Evolutionary conservation across 2,888 invertebrate species (phyloP), one percentile per base, ranked within the genome.

Genomic region (Athalia cordata): DNA sequence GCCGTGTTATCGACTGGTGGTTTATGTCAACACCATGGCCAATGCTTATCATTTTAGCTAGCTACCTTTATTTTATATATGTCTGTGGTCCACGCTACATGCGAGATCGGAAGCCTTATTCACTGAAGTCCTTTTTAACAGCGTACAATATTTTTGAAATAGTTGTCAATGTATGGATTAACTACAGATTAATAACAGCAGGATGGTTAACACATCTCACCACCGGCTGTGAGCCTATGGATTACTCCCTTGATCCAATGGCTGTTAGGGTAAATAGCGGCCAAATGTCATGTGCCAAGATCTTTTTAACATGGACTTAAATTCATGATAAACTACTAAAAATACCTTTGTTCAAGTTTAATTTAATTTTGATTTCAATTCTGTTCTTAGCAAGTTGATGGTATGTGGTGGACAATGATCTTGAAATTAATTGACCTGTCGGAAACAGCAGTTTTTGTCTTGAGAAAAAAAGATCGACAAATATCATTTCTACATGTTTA

Each of bases 61-160:
- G 90, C 29, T 95, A 95, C 86, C 83, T 94, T 79, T 87, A 90
- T 57, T 91, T 93, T 81, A 92, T 95, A 79, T 91, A 93, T 80
- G 89, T 92, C 55, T 87, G 92, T 43, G 92, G 95, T 8, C 95
- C 95, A 0, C 86, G 86, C 8, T 93, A 92, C 83, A 98, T 98
- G 97, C 92, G 92, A 85, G 89, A 93, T 83, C 92, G 94, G 76
- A 91, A 92, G 81, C 93, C 97, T 0, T 94, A 93, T 86, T 90
- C 94, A 9, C 89, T 97, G 50, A 93, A 93, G 82, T 91, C 88
- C 3, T 87, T 95, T 52, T 94, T 97, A 82, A 92, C 94, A 79
- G 91, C 93, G 84, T 98, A 97, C 91, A 97, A 98, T 88, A 90
- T 95, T n/a, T 87, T 93, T 70, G 97, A 97, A 93, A 83, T 88